phyloP scores from a whole-genome alignment of 35 echinoderm and acorn worm species.

The Acanthaster planci region DNA sequence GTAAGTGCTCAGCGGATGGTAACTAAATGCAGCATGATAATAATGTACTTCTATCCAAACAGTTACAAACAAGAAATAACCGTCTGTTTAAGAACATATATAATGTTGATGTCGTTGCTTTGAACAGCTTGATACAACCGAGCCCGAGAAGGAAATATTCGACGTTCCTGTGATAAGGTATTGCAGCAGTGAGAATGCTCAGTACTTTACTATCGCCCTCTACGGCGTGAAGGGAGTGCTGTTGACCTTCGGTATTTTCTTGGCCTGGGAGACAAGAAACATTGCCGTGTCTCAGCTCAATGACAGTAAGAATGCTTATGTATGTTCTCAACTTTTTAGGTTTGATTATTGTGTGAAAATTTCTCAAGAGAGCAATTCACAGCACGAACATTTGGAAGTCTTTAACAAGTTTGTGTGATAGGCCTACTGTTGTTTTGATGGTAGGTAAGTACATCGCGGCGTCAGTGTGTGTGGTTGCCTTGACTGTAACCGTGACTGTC shows the following conservation, averaged over 20 bases:
- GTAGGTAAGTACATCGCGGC: constrained; percentile 35
- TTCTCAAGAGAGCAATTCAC: background rate
- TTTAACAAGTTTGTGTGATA: no score
- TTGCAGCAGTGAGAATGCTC: background rate
- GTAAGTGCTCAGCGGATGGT: background rate
- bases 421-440: no score
- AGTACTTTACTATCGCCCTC: background rate
- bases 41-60: background rate
- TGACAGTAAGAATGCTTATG: constrained; percentile 14
- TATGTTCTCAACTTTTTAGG: background rate
- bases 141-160: constrained; percentile 40
- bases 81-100: background rate
- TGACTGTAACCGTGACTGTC: background rate
- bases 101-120: background rate
- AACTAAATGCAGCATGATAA: no score
- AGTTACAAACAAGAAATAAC: background rate
- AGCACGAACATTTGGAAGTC: no score
- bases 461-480: background rate
- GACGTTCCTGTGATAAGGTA: background rate
- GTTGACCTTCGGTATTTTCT: constrained; percentile 29
- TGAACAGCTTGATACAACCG: constrained; percentile 20
- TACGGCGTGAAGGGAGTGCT: constrained; percentile 17
- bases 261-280: constrained; percentile 47
- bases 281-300: background rate
- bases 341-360: background rate